Percentiles rank a stretch among this genome's conserved stretches.
These are phyloP conservation scores for Dasyurus viverrinus DNA, from an alignment of 2,113 vertebrate genomes.

Conservation along the genomic window DNA sequence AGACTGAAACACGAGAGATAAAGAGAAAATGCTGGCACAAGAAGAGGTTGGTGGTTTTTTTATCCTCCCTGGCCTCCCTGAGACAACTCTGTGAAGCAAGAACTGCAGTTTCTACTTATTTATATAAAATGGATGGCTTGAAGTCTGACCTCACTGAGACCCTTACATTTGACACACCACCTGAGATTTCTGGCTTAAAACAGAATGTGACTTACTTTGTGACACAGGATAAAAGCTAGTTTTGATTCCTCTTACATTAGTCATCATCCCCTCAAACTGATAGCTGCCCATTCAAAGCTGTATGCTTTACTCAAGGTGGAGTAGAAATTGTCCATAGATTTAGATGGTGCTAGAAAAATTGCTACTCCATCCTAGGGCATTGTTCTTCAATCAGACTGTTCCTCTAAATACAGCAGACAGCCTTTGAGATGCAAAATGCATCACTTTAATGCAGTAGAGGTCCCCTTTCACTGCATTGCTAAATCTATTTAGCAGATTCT, in stretches of 20 bases:
- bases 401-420: slow-evolving; percentile 85
- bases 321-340: slow-evolving; percentile 74
- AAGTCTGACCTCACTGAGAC: slow-evolving; percentile 75
- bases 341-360: slow-evolving; percentile 80
- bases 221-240: slow-evolving; percentile 66
- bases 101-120: slow-evolving; percentile 59
- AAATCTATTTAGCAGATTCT: slow-evolving; percentile 88
- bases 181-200: slow-evolving; percentile 68
- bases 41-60: slow-evolving; percentile 71
- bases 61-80: slow-evolving; percentile 62
- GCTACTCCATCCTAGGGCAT: slow-evolving; percentile 74
- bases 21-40: slow-evolving; percentile 50
- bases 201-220: slow-evolving; percentile 48
- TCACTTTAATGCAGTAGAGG: slow-evolving; percentile 82
- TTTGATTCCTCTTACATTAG: slow-evolving; percentile 73
- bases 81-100: slow-evolving; percentile 41
- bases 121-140: slow-evolving; percentile 65
- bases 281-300: slow-evolving; percentile 74
- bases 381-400: slow-evolving; percentile 83
- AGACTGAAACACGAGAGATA: slow-evolving; percentile 67
- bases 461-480: slow-evolving; percentile 82
- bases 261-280: slow-evolving; percentile 64
- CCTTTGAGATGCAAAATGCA: slow-evolving; percentile 85
- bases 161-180: slow-evolving; percentile 60
- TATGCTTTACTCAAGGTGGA: slow-evolving; percentile 65